phyloP scores from a whole-genome alignment of 2,797 vertebrate genomes.

The Clamator glandarius region DNA sequence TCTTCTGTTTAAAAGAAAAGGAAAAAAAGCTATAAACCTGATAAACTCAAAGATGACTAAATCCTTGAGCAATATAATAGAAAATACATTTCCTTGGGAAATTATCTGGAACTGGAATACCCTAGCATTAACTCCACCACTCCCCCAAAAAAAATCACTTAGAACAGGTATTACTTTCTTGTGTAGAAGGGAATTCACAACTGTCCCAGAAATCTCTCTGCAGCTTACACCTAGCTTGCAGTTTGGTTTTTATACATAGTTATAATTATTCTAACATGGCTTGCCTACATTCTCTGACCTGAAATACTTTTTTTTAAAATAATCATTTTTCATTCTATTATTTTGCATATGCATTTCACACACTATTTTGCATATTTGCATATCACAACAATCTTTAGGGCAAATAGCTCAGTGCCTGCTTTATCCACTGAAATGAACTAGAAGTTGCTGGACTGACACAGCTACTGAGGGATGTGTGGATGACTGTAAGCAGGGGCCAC shows the following conservation, averaged over 20 bases:
- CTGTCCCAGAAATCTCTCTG: background rate
- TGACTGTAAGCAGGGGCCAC: background rate
- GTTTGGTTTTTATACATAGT: background rate
- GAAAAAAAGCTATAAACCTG: background rate
- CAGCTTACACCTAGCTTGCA: background rate
- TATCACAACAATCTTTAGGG: background rate
- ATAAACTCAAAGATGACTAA: background rate
- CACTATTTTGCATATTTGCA: background rate
- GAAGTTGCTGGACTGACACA: background rate
- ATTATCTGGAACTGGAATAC: background rate
- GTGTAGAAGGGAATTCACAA: background rate
- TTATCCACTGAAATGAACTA: background rate
- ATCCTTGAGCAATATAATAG: background rate
- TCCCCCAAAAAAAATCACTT: background rate
- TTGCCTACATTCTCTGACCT: background rate
- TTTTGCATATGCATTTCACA: background rate
- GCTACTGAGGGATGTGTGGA: background rate
- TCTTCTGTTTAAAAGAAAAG: constrained; percentile 80
- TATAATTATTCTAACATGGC: background rate
- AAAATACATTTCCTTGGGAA: background rate
- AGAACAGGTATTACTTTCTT: background rate
- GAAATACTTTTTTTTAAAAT: background rate
- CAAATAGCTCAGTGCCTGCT: background rate
- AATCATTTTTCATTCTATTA: background rate
- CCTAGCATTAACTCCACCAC: background rate